Percentiles rank a stretch among this genome's conserved stretches.
Conservation (phyloP, 2,113 vertebrate species). For the Tenebrosternarchus preto region DNA sequence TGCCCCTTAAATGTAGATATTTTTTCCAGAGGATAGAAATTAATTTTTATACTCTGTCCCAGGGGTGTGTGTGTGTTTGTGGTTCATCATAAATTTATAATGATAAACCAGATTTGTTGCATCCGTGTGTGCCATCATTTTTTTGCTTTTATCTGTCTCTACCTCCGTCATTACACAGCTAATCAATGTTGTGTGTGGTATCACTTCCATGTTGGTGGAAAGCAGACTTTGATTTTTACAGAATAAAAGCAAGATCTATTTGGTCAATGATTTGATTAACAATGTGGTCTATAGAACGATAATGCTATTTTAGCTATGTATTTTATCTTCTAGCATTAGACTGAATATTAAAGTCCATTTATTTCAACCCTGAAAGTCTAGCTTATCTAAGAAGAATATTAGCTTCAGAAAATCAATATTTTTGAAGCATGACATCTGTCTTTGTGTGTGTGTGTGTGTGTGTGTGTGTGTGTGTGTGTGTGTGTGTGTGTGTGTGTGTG, state of each 20-base stretch:
- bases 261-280: too few species aligned
- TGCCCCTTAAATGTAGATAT: constrained; percentile 39
- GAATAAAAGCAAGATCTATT: not conserved
- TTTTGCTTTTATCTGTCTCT: constrained; percentile 36
- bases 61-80: constrained; percentile 27
- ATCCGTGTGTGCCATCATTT: constrained; percentile 28
- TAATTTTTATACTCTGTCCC: constrained; percentile 19
- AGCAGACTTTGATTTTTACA: not conserved
- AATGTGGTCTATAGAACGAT: too few species aligned
- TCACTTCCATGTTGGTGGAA: constrained; percentile 25
- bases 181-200: constrained; percentile 1
- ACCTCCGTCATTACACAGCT: constrained; percentile 23
- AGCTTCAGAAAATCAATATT: too few species aligned
- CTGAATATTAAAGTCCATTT: too few species aligned
- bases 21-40: constrained; percentile 30
- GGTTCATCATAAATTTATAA: constrained; percentile 38
- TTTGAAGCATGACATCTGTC: too few species aligned
- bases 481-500: too few species aligned
- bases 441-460: too few species aligned
- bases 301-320: too few species aligned
- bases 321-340: too few species aligned
- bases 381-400: too few species aligned
- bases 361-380: too few species aligned
- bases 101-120: constrained; percentile 36
- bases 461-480: too few species aligned